phyloP scores from a whole-genome alignment of 1,140 invertebrate genomes.

The Bombus turneri region DNA sequence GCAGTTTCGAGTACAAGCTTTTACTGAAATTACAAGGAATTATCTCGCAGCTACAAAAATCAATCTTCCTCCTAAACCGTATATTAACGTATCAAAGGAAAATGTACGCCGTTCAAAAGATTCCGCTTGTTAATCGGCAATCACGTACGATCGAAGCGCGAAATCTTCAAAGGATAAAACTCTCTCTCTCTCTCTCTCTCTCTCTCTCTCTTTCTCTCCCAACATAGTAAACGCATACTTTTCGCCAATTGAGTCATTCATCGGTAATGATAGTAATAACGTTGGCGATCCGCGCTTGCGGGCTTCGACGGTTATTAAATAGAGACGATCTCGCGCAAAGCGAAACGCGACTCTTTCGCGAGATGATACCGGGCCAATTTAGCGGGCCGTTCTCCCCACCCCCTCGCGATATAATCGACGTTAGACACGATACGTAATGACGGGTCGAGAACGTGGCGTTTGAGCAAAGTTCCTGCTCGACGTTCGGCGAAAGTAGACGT shows the following conservation, averaged over 20 bases:
- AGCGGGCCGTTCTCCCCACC: background rate
- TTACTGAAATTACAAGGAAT: background rate
- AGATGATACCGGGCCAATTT: constrained; percentile 22
- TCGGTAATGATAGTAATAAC: constrained; percentile 48
- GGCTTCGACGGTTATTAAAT: constrained; percentile 29
- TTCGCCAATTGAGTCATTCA: constrained; percentile 42
- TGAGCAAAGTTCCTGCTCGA: background rate
- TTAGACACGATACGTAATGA: background rate
- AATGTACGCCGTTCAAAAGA: background rate
- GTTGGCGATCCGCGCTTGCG: background rate
- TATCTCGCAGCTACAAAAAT: background rate
- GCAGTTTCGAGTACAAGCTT: background rate
- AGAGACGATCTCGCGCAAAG: constrained; percentile 8
- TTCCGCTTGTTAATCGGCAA: background rate
- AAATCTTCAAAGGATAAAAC: background rate
- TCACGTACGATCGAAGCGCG: constrained; percentile 4
- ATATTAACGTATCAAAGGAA: background rate
- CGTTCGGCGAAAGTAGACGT: background rate
- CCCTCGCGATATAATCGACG: background rate
- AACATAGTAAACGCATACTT: constrained; percentile 33
- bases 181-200: background rate
- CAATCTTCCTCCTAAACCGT: background rate
- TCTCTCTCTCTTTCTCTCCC: background rate
- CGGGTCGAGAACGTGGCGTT: background rate
- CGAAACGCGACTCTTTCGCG: constrained; percentile 6